Evolutionary conservation across 1,140 invertebrate species (phyloP), one percentile per base, ranked within the genome.

Genomic region (Cydia amplana): DNA sequence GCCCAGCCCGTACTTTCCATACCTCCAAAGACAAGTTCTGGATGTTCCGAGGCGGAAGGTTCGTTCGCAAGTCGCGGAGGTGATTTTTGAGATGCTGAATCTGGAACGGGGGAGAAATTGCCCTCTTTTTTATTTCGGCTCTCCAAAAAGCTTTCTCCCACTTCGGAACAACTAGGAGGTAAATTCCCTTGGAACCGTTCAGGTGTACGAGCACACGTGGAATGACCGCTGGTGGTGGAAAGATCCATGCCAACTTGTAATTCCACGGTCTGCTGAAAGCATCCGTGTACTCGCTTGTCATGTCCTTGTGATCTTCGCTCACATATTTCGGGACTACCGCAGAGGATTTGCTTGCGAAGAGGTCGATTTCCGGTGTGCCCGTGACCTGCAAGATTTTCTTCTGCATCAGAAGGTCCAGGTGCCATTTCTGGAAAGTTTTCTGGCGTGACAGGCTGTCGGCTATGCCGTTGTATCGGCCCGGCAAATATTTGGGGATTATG

Each of bases 201-300:
- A 85, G 82, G 28, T 85, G 83, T 5, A 72, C 49, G 12, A 83
- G 65, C 0, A 82, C 74, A 72, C 80, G 75, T 1, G 81, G 80
- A 4, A 84, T 78, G 4, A 84, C 75, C 49, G 73, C 79, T 46
- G 81, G 83, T n/a, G 80, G 83, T 5, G 83, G 83, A 23, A 76
- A 43, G 4, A 43, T 43, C 40, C 40, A 43, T 9, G 40, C 40
- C 6, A 43, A 9, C 40, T 43, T 43, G 40, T 43, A 43, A 5
- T 5, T 43, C 40, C 40, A 43, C 10, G 40, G 40, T 43, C 40
- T 43, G 40, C 80, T 80, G 79, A 85, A 85, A 12, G 83, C 82
- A 46, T 82, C 77, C n/a, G 74, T 78, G 46, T 79, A 83, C 20
- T 65, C 28, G 25, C 80, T 80, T n/a, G 63, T 74, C 0, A 7